Conservation (phyloP, 2,113 vertebrate species). For the Dascyllus trimaculatus region DNA sequence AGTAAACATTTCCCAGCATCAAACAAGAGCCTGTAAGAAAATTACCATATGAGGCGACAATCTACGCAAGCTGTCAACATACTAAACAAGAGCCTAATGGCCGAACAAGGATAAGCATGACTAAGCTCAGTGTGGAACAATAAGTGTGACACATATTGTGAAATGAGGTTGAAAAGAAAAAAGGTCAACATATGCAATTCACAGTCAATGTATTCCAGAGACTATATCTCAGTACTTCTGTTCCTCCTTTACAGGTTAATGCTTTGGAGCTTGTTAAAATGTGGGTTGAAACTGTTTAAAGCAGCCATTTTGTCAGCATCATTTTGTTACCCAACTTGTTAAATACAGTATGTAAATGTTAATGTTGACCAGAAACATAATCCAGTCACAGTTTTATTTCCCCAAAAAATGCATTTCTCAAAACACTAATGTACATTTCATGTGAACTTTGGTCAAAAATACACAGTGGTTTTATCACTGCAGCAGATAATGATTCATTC, state of each 20-base stretch:
- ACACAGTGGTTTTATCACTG: no score
- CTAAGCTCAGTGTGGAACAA: neutral
- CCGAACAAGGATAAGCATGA: constrained; percentile 12
- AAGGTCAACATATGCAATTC: constrained; percentile 14
- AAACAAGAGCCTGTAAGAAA: constrained; percentile 10
- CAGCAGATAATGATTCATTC: no score
- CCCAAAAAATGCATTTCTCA: no score
- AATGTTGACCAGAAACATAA: no score
- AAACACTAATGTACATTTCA: no score
- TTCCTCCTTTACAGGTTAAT: constrained; percentile 6
- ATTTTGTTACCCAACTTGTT: no score
- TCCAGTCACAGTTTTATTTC: no score
- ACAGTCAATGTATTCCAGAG: constrained; percentile 20
- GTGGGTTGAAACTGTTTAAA: neutral
- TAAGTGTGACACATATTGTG: constrained; percentile 3
- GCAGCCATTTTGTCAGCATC: no score
- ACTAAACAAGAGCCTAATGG: constrained; percentile 22
- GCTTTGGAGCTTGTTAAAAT: constrained; percentile 7
- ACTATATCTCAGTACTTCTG: neutral
- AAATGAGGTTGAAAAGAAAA: neutral
- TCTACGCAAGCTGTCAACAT: constrained; percentile 5
- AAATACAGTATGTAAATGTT: no score
- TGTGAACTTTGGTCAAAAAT: no score
- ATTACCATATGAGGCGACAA: constrained; percentile 34
- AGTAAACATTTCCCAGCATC: constrained; percentile 43